Conservation (phyloP, 2,888 invertebrate species). For the Plemyria rubiginata region DNA sequence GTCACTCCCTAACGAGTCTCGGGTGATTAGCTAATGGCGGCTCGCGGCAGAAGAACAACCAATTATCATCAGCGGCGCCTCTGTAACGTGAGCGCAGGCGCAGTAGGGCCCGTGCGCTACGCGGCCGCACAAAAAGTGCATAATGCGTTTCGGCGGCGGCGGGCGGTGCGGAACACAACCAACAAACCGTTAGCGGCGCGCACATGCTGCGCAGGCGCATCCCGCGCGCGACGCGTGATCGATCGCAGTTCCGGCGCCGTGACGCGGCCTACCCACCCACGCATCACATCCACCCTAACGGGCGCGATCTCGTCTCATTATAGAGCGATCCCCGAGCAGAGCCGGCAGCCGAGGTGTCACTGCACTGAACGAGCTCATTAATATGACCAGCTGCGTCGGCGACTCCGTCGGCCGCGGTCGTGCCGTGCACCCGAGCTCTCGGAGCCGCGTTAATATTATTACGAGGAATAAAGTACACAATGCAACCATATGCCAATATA, state of each 20-base stretch:
- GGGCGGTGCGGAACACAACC: constrained; percentile 32
- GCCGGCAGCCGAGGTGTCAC: too few relatives aligned
- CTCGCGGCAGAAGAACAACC: constrained; percentile 45
- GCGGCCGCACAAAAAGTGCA: constrained; percentile 47
- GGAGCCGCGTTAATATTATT: neutral
- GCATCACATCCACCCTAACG: constrained; percentile 18
- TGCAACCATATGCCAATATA: too few relatives aligned
- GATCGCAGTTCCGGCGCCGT: constrained; percentile 31
- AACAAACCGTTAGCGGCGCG: constrained; percentile 62
- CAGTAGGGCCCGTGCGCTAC: too few relatives aligned
- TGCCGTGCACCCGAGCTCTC: neutral
- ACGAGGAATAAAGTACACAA: too few relatives aligned
- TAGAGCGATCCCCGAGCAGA: constrained; percentile 21
- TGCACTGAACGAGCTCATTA: constrained; percentile 9
- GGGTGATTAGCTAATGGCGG: constrained; percentile 50
- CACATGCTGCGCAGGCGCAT: constrained; percentile 37
- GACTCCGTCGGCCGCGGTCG: too few relatives aligned
- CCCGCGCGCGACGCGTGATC: constrained; percentile 8
- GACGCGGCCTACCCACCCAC: constrained; percentile 15
- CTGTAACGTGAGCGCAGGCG: constrained; percentile 59
- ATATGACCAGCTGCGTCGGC: neutral
- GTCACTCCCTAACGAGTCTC: constrained; percentile 36
- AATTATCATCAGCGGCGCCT: constrained; percentile 49
- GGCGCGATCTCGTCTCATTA: constrained; percentile 39
- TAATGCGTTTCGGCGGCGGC: constrained; percentile 38